Conservation (phyloP, 2,113 vertebrate species). For the Athene noctua region DNA sequence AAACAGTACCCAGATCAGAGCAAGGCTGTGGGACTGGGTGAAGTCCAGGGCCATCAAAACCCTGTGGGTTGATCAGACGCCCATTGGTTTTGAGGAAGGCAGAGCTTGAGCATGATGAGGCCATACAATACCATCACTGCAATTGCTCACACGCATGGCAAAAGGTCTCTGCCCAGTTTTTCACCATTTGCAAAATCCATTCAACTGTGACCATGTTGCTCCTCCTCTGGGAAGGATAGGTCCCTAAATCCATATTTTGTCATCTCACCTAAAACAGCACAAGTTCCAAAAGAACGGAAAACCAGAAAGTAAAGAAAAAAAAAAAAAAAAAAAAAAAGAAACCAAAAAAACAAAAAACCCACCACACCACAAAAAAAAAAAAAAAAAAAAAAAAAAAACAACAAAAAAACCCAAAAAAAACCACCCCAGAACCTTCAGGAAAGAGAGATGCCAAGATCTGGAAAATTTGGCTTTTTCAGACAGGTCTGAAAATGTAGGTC, state of each 20-base stretch:
- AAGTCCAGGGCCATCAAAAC: background rate
- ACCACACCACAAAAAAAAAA: no score
- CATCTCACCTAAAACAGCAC: background rate
- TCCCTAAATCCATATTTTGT: background rate
- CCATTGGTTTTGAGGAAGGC: rapidly evolving
- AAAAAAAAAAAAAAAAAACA: no score
- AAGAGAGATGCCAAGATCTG: background rate
- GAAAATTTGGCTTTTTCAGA: background rate
- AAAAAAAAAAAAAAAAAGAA: no score
- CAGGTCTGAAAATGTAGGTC: background rate
- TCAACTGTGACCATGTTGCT: background rate
- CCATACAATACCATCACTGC: rapidly evolving
- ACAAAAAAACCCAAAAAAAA: no score
- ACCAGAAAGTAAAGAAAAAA: background rate
- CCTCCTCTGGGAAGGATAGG: background rate
- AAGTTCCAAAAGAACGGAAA: background rate
- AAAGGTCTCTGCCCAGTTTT: background rate
- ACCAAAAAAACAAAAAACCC: no score
- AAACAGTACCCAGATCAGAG: background rate
- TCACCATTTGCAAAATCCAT: background rate
- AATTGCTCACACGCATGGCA: background rate
- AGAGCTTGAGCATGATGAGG: background rate
- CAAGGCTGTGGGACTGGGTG: background rate
- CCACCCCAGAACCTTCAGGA: background rate
- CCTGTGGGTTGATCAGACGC: rapidly evolving